Evolutionary conservation across 1,140 invertebrate species (phyloP).

Genomic region (Uloborus diversus): DNA sequence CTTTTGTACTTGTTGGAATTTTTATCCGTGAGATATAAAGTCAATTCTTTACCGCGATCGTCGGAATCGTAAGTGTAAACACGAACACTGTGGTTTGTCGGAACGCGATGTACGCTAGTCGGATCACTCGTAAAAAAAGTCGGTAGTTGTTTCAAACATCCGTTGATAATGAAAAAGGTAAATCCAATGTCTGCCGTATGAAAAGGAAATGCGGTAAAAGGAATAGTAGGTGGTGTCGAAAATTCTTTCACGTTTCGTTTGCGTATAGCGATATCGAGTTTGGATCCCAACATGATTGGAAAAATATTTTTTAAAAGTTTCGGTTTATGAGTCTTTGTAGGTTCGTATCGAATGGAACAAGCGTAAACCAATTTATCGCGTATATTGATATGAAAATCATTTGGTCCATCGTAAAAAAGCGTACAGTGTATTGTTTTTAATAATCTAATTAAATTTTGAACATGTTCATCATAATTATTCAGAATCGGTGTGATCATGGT

Average conservation of each 20-base stretch:
- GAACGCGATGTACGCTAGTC: not conserved
- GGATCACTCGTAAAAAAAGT: constrained; percentile 22
- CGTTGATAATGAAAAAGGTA: not conserved
- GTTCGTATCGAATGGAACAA: not conserved
- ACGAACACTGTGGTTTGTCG: not conserved
- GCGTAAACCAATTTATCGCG: no score
- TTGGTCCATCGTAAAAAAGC: no score
- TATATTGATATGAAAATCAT: no score
- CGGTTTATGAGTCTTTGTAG: no score
- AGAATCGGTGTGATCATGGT: no score
- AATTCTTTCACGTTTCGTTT: not conserved
- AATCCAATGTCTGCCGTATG: not conserved
- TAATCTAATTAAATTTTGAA: no score
- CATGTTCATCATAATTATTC: no score
- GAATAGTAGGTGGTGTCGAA: not conserved
- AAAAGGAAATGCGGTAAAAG: not conserved
- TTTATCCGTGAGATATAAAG: not conserved
- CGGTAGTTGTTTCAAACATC: not conserved
- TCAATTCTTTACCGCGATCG: constrained; percentile 6
- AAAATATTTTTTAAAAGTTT: not conserved
- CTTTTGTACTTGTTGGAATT: not conserved
- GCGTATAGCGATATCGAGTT: not conserved
- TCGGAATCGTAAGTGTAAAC: not conserved
- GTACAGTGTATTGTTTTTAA: no score
- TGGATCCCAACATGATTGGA: not conserved